Evolutionary conservation across 2,797 vertebrate genomes (phyloP), one percentile per base, ranked within the genome.

Genomic region (Paguma larvata): DNA sequence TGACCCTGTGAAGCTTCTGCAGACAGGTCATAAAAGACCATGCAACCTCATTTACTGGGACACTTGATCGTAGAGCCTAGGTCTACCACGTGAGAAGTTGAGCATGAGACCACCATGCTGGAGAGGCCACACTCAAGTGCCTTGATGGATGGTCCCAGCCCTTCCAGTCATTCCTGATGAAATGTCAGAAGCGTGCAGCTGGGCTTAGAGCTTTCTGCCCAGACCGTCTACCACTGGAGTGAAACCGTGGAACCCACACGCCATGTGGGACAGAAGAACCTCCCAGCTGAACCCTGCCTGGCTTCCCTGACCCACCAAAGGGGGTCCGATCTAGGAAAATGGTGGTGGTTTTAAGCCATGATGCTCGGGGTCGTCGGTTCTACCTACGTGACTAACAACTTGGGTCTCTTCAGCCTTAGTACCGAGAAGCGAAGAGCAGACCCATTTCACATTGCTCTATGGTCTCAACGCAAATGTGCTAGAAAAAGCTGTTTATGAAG

Each of bases 381-480:
- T 38, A 38, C 38, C 38, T 38, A 38, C 38, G 38, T 38, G 38
- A 3, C 38, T 38, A 38, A 38, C 38, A 38, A 38, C 38, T 38
- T 38, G 38, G 38, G 38, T 38, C 41, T 59, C 59, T n/a, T 89
- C 67, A 75, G 73, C 77, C 67, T 93, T 34, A 46, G 94, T 32
- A 44, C 93, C 13, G 80, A 95, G 78, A 96, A 94, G 78, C 83
- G 62, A 87, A 97, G 95, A 97, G 72, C 41, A 80, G 80, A 96
- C 93, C 89, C 90, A 23, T 32, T 41, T 94, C 80, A 62, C 32
- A 75, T 92, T 83, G 82, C 12, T 77, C 93, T 97, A 51, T 83
- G 67, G 32, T 89, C 98, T 96, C 95, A 97, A 70, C 78, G 41
- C 72, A 68, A 38, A 53, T 65, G 46, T 90, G 97, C 97, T 97